Evolutionary conservation across 2,113 vertebrate species (phyloP).

Genomic region (Orthochromis indermauri): DNA sequence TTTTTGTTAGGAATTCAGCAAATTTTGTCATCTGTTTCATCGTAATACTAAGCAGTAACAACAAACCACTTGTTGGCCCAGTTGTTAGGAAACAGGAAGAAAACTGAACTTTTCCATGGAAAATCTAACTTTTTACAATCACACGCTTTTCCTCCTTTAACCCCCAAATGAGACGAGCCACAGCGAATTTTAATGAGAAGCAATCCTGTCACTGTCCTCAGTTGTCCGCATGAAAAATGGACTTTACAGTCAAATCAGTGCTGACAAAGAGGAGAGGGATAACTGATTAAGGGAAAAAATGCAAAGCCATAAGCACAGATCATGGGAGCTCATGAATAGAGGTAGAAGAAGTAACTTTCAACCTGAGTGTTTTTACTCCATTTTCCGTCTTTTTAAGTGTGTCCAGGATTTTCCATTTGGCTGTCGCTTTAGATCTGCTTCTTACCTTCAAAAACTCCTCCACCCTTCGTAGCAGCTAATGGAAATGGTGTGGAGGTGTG

Average conservation of each 20-base stretch:
- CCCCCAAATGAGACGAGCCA: background rate
- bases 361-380: background rate
- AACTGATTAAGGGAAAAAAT: background rate
- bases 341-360: background rate
- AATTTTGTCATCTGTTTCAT: background rate
- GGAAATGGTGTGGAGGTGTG: slow-evolving; percentile 3
- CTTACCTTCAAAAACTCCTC: slow-evolving; percentile 1
- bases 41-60: background rate
- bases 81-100: background rate
- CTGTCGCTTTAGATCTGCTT: slow-evolving; percentile 31
- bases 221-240: background rate
- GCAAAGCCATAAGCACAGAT: background rate
- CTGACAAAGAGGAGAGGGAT: background rate
- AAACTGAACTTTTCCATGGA: background rate
- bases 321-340: background rate
- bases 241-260: background rate
- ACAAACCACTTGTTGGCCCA: background rate
- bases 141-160: background rate
- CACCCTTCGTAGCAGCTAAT: slow-evolving; percentile 7
- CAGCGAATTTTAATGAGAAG: background rate
- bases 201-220: background rate
- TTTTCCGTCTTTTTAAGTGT: slow-evolving; percentile 13
- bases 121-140: background rate
- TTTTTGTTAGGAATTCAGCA: background rate
- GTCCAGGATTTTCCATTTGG: slow-evolving; percentile 43